These are phyloP conservation scores for Cheilosia urbana DNA, from an alignment of 2,888 invertebrate genomes.

Conservation along the genomic window DNA sequence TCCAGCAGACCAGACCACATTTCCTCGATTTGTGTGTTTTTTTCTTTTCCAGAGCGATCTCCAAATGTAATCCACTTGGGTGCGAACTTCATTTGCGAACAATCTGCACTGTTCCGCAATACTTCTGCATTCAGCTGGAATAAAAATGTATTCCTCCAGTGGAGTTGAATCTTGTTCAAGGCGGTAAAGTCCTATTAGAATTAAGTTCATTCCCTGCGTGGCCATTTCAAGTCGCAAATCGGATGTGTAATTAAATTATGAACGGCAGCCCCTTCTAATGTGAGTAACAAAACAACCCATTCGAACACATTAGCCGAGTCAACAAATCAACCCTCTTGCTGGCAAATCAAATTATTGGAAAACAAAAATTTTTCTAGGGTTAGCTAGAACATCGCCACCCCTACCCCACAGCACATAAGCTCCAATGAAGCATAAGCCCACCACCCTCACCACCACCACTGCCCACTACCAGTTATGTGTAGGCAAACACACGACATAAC, in stretches of 20 bases:
- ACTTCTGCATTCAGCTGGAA: too few relatives aligned
- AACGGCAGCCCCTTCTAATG: slow-evolving; percentile 51
- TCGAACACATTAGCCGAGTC: slow-evolving; percentile 69
- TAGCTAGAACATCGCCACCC: slow-evolving; percentile 38
- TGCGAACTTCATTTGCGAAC: too few relatives aligned
- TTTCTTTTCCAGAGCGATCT: too few relatives aligned
- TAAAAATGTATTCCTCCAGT: too few relatives aligned
- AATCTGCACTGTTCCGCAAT: too few relatives aligned
- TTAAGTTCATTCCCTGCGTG: not conserved
- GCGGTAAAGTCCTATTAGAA: too few relatives aligned
- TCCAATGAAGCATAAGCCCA: slow-evolving; percentile 50
- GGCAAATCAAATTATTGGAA: slow-evolving; percentile 74
- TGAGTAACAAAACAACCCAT: slow-evolving; percentile 58
- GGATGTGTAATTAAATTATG: slow-evolving; percentile 71
- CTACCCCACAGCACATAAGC: not conserved
- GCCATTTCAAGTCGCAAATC: slow-evolving; percentile 38
- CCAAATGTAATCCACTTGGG: too few relatives aligned
- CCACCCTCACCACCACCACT: slow-evolving; percentile 12
- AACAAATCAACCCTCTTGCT: slow-evolving; percentile 70
- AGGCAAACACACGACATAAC: not conserved
- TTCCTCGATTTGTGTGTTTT: too few relatives aligned
- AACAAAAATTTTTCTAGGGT: slow-evolving; percentile 64
- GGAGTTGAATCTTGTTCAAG: too few relatives aligned
- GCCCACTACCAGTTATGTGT: not conserved
- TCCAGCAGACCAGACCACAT: too few relatives aligned